Evolutionary conservation across 2,888 invertebrate genomes (phyloP), one percentile per base, ranked within the genome.

Genomic region (Polymixis lichenea): DNA sequence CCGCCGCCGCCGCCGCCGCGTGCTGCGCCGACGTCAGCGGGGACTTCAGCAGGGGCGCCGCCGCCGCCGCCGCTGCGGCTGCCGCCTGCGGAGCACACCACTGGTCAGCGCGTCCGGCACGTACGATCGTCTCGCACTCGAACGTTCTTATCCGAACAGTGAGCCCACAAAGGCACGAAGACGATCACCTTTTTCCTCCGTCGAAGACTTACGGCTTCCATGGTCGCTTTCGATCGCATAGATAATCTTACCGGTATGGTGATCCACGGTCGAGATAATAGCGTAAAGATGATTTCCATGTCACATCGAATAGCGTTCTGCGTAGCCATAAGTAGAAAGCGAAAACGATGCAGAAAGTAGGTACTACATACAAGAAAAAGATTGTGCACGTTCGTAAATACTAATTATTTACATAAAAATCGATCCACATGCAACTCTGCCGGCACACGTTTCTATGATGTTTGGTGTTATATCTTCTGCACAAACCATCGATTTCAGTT

Each of bases 1-100:
- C 98, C 89, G 98, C 98, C 83, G 98, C 98, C 92, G 98, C 98
- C 92, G 98, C 98, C 90, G 98, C 98, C 87, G 98, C 98, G 97
- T 98, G 98, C 97, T 98, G 98, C 94, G 98, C 98, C 94, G 97
- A 97, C 94, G 98, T 98, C 96, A 98, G 97, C 94, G 98, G 98
- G 84, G 98, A 98, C 97, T 98, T 98, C 96, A 98, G 96, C 95
- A 98, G 97, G 77, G 98, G 98, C 89, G 98, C 97, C 86, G 98
- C 97, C 88, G 98, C 98, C 91, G 98, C 98, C 86, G 98, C 98
- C 86, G 98, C 98, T 87, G 97, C 97, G 80, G 97, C 97, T 72
- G 97, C 97, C 84, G 97, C 97, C 95, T 96, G 97, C 74, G 56
- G 79, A 62, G 70, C 82, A 89, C 91, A 2, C 88, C 89, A 61